Evolutionary conservation across 1,140 invertebrate genomes (phyloP), one percentile per base, ranked within the genome.

Genomic region (Tetraneura akinire): DNA sequence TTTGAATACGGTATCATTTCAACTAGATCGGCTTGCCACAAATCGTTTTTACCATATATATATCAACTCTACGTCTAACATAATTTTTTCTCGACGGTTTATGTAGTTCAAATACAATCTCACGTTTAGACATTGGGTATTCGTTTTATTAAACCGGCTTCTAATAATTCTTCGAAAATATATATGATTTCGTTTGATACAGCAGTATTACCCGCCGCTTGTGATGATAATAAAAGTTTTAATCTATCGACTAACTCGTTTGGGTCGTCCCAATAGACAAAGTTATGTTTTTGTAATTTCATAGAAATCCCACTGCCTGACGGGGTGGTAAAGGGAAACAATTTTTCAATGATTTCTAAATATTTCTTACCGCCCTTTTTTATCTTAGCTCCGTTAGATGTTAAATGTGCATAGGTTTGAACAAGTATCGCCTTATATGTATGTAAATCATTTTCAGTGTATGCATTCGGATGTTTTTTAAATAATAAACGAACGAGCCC

Each of bases 171-270:
- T n/a, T n/a, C n/a, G n/a, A n/a, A n/a, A n/a, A n/a, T n/a, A n/a
- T n/a, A n/a, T n/a, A 84, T 80, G 71, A 87, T 86, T 84, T 87
- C 85, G 83, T 86, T 86, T 49, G 84, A 80, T 78, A 85, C 82
- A 74, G 81, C 84, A 10, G 66, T 83, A 80, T 86, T 84, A 11
- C 85, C 85, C 55, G 85, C 85, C 14, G 60, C 64, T 71, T 84
- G 82, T 18, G 84, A 86, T 23, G 84, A 83, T 18, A 85, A 37
- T 85, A n/a, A n/a, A n/a, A n/a, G n/a, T n/a, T n/a, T n/a, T n/a
- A n/a, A n/a, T n/a, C n/a, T n/a, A n/a, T n/a, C 83, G 9, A 86
- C 82, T 16, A 86, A 45, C 82, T 86, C 85, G 80, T 86, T 85
- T n/a, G 83, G 82, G 83, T 86, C 83, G 82, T 86, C 83, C 83